Evolutionary conservation across 1,140 invertebrate species (phyloP), one percentile per base, ranked within the genome.

Genomic region (Drosophila takahashii): DNA sequence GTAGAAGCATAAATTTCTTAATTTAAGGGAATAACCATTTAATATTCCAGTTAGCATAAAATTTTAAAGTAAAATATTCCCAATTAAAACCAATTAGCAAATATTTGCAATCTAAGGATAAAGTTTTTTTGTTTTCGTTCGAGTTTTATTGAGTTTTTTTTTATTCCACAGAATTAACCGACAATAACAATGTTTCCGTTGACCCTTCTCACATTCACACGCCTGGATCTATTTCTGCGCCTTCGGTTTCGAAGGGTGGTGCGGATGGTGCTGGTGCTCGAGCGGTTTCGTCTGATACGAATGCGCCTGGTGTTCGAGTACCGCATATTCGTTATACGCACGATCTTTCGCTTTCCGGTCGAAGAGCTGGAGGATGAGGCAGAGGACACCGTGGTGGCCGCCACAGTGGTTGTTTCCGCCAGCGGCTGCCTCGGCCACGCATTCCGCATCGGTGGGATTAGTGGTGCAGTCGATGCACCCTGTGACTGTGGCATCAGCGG

Each of bases 391-490:
- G 22, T 52, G 18, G 71, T 45, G 3, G 56, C 11, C 9, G 47
- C 32, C 22, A 22, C 22, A 22, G 8, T 4, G 10, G 16, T 15
- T 4, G 39, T 52, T 6, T n/a, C 7, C 18, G 26, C 22, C 52
- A 0, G 56, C 59, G 8, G 72, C 48, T 2, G 72, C 60, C 22
- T 64, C 62, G 3, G 51, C 71, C 2, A 36, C 6, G 41, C 59
- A 27, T 6, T 64, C 59, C 0, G 26, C 26, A 44, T 76, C n/a
- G 2, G 41, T 7, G 11, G 15, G 1, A 29, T 11, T 34, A 13
- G 44, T 34, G 15, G 39, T 15, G 22, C 73, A 76, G 41, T 76
- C 39, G 3, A 54, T 57, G 62, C 74, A 77, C 1, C 11, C 64
- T 0, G 51, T 0, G 13, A 16, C 57, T 8, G 34, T 69, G 36